phyloP scores from a whole-genome alignment of 2,888 invertebrate species.

The Ctena decussata region DNA sequence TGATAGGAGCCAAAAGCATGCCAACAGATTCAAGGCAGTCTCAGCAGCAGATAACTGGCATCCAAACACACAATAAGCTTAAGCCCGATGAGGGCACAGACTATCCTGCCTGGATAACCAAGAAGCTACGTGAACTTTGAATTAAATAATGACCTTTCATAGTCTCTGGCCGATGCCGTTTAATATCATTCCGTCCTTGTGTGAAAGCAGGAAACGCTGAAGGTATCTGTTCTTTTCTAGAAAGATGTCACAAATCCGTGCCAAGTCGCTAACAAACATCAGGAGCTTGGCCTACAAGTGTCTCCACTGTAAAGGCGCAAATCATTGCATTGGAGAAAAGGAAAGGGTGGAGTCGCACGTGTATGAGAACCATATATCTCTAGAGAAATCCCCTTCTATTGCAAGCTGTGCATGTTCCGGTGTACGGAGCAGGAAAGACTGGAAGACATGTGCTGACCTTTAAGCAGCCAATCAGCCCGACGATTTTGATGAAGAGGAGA shows the following conservation, averaged over 20 bases:
- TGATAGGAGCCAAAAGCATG: not conserved
- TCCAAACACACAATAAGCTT: conserved; percentile 5
- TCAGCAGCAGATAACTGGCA: not conserved
- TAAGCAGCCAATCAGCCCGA: not conserved
- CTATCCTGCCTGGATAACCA: no score
- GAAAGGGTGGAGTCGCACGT: not conserved
- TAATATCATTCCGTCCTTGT: no score
- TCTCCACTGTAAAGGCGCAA: not conserved
- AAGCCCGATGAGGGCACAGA: no score
- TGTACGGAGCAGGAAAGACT: not conserved
- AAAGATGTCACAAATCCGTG: not conserved
- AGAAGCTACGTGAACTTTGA: no score
- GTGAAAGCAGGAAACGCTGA: no score
- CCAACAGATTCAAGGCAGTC: not conserved
- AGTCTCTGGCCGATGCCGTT: no score
- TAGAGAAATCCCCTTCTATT: not conserved
- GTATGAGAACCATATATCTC: not conserved
- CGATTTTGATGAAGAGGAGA: not conserved
- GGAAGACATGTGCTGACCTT: not conserved
- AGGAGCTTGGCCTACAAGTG: not conserved
- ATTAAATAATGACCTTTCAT: no score
- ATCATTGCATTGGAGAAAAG: not conserved
- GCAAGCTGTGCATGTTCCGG: not conserved
- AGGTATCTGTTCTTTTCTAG: no score
- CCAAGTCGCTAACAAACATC: not conserved